These are phyloP conservation scores for Venustoraphidia nigricollis DNA, from an alignment of 2,888 invertebrate genomes.

Conservation along the genomic window DNA sequence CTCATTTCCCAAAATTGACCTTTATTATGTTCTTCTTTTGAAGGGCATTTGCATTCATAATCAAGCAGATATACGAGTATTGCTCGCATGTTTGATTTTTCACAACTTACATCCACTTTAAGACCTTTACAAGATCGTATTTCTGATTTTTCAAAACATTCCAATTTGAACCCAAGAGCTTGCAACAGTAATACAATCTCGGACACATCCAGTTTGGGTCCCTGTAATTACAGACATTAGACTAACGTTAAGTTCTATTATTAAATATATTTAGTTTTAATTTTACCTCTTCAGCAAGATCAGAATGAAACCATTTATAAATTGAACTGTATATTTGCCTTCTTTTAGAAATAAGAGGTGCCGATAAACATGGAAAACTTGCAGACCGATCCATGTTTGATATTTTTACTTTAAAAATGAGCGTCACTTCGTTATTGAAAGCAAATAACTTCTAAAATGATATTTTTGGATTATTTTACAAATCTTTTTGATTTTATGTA, in stretches of 20 bases:
- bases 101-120: not conserved
- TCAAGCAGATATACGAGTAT: not conserved
- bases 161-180: conserved; percentile 2
- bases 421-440: too few species aligned
- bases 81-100: not conserved
- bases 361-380: too few species aligned
- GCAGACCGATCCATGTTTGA: too few species aligned
- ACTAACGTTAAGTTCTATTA: not conserved
- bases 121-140: not conserved
- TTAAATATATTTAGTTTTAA: not conserved
- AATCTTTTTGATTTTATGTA: too few species aligned
- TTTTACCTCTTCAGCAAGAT: too few species aligned
- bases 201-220: not conserved
- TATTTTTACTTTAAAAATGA: too few species aligned
- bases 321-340: too few species aligned
- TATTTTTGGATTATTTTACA: too few species aligned
- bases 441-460: too few species aligned
- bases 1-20: conserved; percentile 4
- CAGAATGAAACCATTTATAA: too few species aligned
- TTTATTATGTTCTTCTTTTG: not conserved
- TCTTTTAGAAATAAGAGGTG: too few species aligned
- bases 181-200: conserved; percentile 1
- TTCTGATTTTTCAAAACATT: conserved; percentile 1
- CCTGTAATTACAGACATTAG: not conserved
- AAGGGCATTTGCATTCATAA: conserved; percentile 1